Evolutionary conservation across 2,797 vertebrate genomes (phyloP), one percentile per base, ranked within the genome.

Genomic region (Danio aesculapii): DNA sequence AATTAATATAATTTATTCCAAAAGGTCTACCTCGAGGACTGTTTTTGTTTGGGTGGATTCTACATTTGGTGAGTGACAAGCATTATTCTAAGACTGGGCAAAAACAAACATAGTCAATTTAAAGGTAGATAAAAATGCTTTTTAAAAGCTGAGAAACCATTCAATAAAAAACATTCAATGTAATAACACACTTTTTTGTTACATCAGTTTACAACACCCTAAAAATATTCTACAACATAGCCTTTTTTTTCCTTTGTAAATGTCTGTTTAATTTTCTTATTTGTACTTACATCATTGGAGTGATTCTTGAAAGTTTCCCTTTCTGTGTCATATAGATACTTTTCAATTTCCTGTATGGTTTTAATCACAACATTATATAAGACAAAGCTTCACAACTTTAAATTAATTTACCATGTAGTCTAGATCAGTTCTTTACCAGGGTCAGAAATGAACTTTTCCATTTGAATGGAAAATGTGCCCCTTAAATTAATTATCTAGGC

Each of bases 261-360:
- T 63, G 61, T 63, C 39, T 41, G 61, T 41, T 14, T 63, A 41
- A 30, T 30, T 30, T 30, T 30, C 30, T 30, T 30, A 30, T 30
- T 30, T 30, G 30, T 1, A 30, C 75, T 78, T 78, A 78, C 75
- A 78, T 77, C 62, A 77, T 52, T 55, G 57, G 30, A 67, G 62
- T 13, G 62, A 66, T 21, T 67, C 62, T 66, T 62, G 75, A 77
- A 77, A 77, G 30, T 41, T 77, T 47, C 44, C 41, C 16, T 63
- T 46, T 77, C 75, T 41, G 68, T 68, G 75, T 77, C 75, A 43
- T 77, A 41, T 46, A 58, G 49, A 68, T 47, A 68, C 46, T 77
- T 77, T 77, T 68, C 11, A 5, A 77, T 77, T 68, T 68, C 52
- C 75, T 68, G 49, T 66, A 77, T 30, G 30, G 30, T 30, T 30